These are phyloP conservation scores for Drosophila arawakana DNA, from an alignment of 1,140 invertebrate species.

Conservation along the genomic window DNA sequence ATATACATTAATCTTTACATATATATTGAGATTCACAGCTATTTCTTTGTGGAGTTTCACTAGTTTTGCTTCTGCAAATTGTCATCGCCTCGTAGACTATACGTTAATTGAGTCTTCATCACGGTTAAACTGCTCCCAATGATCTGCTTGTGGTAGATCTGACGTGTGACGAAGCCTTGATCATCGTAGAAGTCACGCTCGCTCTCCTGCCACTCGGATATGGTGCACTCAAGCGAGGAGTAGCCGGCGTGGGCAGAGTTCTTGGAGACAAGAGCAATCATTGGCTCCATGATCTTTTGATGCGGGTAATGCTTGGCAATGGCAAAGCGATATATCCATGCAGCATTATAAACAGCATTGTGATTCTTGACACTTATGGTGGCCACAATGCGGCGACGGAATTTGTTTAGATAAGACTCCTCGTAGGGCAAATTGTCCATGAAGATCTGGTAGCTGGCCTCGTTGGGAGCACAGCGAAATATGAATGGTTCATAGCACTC, in stretches of 20 bases:
- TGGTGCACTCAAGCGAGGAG: conserved; percentile 70
- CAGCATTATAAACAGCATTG: conserved; percentile 74
- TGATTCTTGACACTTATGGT: conserved; percentile 77
- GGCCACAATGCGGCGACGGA: conserved; percentile 71
- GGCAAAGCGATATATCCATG: conserved; percentile 81
- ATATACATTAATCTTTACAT: conserved; percentile 51
- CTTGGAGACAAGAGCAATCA: conserved; percentile 64
- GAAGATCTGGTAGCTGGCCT: conserved; percentile 77
- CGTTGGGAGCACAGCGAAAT: conserved; percentile 69
- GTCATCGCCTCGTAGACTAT: conserved; percentile 56
- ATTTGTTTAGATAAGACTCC: conserved; percentile 63
- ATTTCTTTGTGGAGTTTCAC: conserved; percentile 13
- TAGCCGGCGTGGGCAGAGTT: conserved; percentile 67
- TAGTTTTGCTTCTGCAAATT: conserved; percentile 70
- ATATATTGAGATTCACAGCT: conserved; percentile 41
- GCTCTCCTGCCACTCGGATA: conserved; percentile 80
- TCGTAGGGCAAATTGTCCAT: conserved; percentile 71
- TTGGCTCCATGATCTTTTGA: conserved; percentile 78
- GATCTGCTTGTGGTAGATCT: conserved; percentile 83
- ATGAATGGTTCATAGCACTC: conserved; percentile 83
- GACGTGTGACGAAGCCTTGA: conserved; percentile 73
- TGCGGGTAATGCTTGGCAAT: conserved; percentile 72
- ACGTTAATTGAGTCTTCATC: conserved; percentile 79
- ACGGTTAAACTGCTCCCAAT: conserved; percentile 77
- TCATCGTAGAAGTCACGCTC: conserved; percentile 77